Conservation (phyloP, 2,888 invertebrate species). For the Tipula unca region DNA sequence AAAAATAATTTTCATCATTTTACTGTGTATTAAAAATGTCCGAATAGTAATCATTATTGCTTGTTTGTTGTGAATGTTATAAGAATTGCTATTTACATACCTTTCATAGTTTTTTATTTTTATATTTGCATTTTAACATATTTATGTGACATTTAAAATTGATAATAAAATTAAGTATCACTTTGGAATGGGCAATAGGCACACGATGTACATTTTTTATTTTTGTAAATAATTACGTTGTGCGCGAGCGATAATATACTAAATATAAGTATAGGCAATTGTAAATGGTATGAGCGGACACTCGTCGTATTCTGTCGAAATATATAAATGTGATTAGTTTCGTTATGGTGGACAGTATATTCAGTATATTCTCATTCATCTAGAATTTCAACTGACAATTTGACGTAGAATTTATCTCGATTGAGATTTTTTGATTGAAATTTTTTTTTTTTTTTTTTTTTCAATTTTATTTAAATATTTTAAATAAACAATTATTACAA, state of each 20-base stretch:
- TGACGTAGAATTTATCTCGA: too few species aligned
- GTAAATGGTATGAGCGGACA: neutral
- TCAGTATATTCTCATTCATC: too few species aligned
- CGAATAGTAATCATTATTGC: neutral
- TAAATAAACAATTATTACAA: too few species aligned
- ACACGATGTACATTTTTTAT: neutral
- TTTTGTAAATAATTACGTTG: neutral
- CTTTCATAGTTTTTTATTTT: neutral
- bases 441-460: too few species aligned
- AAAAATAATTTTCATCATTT: neutral
- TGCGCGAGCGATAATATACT: neutral
- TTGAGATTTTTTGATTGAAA: too few species aligned
- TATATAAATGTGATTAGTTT: too few species aligned
- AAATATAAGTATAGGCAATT: too few species aligned
- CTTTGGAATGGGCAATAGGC: neutral
- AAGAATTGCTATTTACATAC: neutral
- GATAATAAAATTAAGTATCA: neutral
- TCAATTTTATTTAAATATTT: too few species aligned
- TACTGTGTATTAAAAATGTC: neutral
- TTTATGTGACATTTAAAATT: constrained; percentile 14
- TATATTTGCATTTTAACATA: neutral
- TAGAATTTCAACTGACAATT: too few species aligned
- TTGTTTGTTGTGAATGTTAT: neutral
- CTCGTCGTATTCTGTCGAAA: too few species aligned
- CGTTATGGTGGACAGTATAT: too few species aligned